phyloP scores from a whole-genome alignment of 2,888 invertebrate species.

The Thysanoteuthis rhombus region DNA sequence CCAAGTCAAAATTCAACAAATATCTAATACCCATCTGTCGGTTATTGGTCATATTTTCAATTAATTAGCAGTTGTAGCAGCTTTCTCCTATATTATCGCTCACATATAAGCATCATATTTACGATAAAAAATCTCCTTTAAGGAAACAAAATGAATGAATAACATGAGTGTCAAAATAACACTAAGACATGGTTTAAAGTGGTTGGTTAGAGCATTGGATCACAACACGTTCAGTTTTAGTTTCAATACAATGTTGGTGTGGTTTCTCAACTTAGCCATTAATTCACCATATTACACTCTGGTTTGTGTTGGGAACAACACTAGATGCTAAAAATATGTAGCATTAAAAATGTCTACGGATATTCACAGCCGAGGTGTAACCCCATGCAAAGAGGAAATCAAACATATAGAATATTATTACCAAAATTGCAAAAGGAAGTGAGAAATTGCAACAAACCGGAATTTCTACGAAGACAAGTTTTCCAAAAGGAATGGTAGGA shows the following conservation, averaged over 20 bases:
- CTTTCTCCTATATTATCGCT: neutral
- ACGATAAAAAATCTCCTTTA: neutral
- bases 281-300: neutral
- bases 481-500: neutral
- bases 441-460: neutral
- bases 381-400: neutral
- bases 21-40: neutral
- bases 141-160: neutral
- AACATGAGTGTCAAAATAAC: neutral
- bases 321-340: neutral
- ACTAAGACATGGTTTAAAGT: neutral
- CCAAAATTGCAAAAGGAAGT: neutral
- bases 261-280: neutral
- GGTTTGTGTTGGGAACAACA: neutral
- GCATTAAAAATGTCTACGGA: neutral
- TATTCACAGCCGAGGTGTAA: neutral
- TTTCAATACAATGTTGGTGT: neutral
- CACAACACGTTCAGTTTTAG: neutral
- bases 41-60: neutral
- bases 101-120: neutral
- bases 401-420: neutral
- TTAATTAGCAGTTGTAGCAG: neutral
- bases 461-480: neutral
- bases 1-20: neutral
- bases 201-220: neutral